These are phyloP conservation scores for Platyscapa corneri DNA, from an alignment of 1,140 invertebrate genomes.

Conservation along the genomic window DNA sequence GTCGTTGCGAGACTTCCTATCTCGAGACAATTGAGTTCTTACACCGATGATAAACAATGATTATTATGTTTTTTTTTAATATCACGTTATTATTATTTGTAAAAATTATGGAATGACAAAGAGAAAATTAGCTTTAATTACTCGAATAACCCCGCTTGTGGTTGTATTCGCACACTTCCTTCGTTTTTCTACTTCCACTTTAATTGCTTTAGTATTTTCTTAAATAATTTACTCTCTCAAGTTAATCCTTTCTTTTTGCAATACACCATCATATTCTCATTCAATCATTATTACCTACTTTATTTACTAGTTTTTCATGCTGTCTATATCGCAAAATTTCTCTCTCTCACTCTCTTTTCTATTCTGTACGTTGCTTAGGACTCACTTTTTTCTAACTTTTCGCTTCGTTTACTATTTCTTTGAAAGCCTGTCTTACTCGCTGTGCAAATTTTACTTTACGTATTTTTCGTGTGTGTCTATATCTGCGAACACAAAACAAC, in stretches of 20 bases:
- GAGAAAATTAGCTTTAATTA: slow-evolving; percentile 60
- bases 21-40: slow-evolving; percentile 55
- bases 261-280: slow-evolving; percentile 45
- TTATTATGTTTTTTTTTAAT: slow-evolving; percentile 20
- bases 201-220: slow-evolving; percentile 37
- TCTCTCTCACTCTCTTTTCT: slow-evolving; percentile 45
- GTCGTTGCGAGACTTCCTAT: slow-evolving; percentile 61
- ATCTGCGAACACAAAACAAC: slow-evolving; percentile 65
- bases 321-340: slow-evolving; percentile 16
- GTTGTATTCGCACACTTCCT: slow-evolving; percentile 63
- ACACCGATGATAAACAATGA: slow-evolving; percentile 52
- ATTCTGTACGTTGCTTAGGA: slow-evolving; percentile 62
- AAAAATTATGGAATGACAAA: slow-evolving; percentile 46
- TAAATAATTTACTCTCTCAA: slow-evolving; percentile 36
- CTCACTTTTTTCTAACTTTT: slow-evolving; percentile 59
- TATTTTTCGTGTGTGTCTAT: slow-evolving; percentile 59
- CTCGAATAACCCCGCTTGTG: slow-evolving; percentile 68
- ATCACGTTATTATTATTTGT: slow-evolving; percentile 43
- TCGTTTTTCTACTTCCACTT: slow-evolving; percentile 49
- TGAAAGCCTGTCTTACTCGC: slow-evolving; percentile 23
- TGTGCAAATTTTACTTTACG: slow-evolving; percentile 43
- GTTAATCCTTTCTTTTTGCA: slow-evolving; percentile 50
- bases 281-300: slow-evolving; percentile 48
- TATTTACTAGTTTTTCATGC: slow-evolving; percentile 19
- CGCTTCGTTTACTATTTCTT: slow-evolving; percentile 48